These are phyloP conservation scores for Microcebus ravelobensis DNA, from an alignment of 2,113 vertebrate genomes.

Conservation along the genomic window DNA sequence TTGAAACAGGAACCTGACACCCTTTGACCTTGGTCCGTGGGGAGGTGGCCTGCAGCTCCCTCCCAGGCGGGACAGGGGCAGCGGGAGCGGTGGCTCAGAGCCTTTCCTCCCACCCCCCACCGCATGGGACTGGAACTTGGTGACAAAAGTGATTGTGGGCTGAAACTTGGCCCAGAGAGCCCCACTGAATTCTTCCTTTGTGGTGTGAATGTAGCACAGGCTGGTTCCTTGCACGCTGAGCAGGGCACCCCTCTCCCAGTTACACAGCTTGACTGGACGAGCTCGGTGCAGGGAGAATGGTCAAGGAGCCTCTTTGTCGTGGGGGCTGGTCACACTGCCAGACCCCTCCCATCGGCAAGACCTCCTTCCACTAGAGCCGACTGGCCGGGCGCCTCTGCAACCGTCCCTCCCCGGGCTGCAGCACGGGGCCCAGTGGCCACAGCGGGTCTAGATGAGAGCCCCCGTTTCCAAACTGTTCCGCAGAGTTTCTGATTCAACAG, in stretches of 20 bases:
- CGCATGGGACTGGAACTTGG: background rate
- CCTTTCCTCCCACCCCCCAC: background rate
- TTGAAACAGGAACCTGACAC: background rate
- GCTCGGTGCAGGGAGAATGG: background rate
- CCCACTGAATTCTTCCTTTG: conserved; percentile 40
- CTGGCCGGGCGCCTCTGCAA: background rate
- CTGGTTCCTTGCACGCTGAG: background rate
- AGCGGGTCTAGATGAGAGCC: background rate
- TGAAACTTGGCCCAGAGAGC: background rate
- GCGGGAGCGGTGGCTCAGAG: background rate
- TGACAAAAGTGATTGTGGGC: background rate
- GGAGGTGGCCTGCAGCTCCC: background rate
- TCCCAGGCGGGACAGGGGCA: background rate
- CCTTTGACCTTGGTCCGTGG: background rate
- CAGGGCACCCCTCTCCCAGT: background rate
- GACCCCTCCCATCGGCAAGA: background rate
- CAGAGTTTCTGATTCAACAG: background rate
- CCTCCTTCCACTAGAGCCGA: background rate
- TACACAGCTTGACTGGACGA: background rate
- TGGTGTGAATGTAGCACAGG: background rate
- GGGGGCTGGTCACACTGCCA: background rate
- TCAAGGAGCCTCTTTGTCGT: background rate
- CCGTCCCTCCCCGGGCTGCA: background rate
- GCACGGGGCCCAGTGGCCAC: background rate
- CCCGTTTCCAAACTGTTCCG: background rate